Evolutionary conservation across 1,140 invertebrate genomes (phyloP).

Genomic region (Pollicipes pollicipes): DNA sequence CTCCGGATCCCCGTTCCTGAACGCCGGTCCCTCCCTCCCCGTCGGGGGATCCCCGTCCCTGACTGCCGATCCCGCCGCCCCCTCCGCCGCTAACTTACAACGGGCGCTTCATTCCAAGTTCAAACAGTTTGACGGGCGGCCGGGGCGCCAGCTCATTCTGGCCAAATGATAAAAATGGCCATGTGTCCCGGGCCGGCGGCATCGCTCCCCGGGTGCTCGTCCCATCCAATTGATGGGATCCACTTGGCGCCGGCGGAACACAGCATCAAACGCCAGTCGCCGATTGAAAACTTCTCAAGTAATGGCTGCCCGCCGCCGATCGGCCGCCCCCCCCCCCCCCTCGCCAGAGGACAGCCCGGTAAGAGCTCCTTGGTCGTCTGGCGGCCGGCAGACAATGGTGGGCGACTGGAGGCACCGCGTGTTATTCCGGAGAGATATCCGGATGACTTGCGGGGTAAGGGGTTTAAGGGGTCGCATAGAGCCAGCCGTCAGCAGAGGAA

Average conservation of each 20-base stretch:
- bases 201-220: neutral
- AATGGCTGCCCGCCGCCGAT: neutral
- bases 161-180: neutral
- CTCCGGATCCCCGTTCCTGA: too few relatives aligned
- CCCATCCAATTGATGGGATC: neutral
- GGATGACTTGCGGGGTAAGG: too few relatives aligned
- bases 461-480: too few relatives aligned
- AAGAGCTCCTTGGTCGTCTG: too few relatives aligned
- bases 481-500: too few relatives aligned
- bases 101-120: neutral
- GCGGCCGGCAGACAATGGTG: too few relatives aligned
- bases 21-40: too few relatives aligned
- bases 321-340: too few relatives aligned
- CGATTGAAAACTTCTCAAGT: neutral
- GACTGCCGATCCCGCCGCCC: neutral
- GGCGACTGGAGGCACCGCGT: too few relatives aligned
- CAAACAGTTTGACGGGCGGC: neutral
- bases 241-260: neutral
- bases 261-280: neutral
- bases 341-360: too few relatives aligned
- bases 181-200: neutral
- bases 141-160: neutral
- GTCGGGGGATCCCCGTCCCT: too few relatives aligned
- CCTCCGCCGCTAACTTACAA: neutral
- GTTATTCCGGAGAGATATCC: too few relatives aligned